Base-by-base conservation (phyloP, 2,888 invertebrate genomes). In the Crossocerus cetratus region DNA sequence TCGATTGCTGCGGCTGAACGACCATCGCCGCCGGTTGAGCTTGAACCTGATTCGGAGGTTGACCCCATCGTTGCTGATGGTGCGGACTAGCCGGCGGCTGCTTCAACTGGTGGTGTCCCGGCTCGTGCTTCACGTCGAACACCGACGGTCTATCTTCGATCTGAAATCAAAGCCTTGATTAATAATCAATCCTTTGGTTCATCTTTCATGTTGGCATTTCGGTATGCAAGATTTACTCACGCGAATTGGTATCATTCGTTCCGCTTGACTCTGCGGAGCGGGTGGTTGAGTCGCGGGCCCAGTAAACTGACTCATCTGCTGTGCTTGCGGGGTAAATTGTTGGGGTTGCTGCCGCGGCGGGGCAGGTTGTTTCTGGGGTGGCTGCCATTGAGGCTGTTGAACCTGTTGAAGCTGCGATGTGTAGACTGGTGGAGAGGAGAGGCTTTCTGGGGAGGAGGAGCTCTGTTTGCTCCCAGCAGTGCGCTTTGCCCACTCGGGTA, bases 401-500 rank as follows among this genome's bases (percentile, higher is more conserved):
- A 79, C 63, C 14, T 60, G 42, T 22, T 79, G 72, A 43, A 77
- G 78, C 49, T 71, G 23, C 16, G 67, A 2, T 20, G 74, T 16
- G 43, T 66, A 75, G 20, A 74, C 43, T 14, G 76, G 76, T n/a
- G 80, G 71, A 3, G 77, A 72, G 1, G 78, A 76, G 2, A 83
- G 65, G 13, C 73, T 58, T 11, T 76, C 84, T 3, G 83, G 83
- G 45, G 81, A 65, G n/a, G 72, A 45, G 11, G 32, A 32, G 54
- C 72, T 72, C 23, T 62, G 69, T 56, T 84, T 86, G 72, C 84
- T 77, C 76, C 71, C 61, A 65, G 44, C 76, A 2, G 88, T 55
- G 3, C 89, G 85, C 78, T 88, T 90, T 14, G 91, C 92, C 91
- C 93, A 93, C 55, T 92, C 89, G 1, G 93, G 93, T 8, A 91